phyloP scores from a whole-genome alignment of 53 echinoderm and acorn worm species.

The Mesocentrotus franciscanus region DNA sequence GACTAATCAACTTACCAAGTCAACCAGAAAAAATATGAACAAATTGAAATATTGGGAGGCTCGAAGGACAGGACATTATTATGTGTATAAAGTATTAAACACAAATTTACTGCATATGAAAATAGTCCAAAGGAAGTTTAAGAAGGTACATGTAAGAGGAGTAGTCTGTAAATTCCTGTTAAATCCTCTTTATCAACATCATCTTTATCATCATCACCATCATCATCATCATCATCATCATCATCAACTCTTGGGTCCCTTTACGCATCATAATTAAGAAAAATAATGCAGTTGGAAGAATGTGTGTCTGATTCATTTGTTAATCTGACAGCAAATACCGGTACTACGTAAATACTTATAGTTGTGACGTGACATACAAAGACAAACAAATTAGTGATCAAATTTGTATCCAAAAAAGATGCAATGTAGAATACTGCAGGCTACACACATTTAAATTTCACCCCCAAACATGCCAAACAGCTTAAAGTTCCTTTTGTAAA shows the following conservation, averaged over 20 bases:
- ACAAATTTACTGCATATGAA: background rate
- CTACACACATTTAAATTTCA: background rate
- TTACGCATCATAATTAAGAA: background rate
- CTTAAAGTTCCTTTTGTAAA: background rate
- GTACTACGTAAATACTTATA: background rate
- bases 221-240: no score
- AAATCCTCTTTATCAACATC: background rate
- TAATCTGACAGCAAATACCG: background rate
- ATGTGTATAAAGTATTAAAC: background rate
- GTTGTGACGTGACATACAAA: background rate
- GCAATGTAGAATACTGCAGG: background rate
- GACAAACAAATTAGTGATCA: background rate
- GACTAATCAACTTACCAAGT: slow-evolving; percentile 17
- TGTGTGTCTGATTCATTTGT: background rate
- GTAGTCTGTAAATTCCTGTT: background rate
- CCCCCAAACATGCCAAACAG: background rate
- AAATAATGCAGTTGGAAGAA: background rate
- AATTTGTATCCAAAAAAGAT: background rate
- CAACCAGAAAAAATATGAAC: slow-evolving; percentile 4
- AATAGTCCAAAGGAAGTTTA: background rate
- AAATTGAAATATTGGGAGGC: slow-evolving; percentile 4
- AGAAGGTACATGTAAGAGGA: background rate
- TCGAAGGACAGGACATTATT: background rate
- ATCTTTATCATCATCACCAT: no score
- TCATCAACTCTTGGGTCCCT: no score